Evolutionary conservation across 1,140 invertebrate genomes (phyloP).

Genomic region (Leptoteleia sp.): DNA sequence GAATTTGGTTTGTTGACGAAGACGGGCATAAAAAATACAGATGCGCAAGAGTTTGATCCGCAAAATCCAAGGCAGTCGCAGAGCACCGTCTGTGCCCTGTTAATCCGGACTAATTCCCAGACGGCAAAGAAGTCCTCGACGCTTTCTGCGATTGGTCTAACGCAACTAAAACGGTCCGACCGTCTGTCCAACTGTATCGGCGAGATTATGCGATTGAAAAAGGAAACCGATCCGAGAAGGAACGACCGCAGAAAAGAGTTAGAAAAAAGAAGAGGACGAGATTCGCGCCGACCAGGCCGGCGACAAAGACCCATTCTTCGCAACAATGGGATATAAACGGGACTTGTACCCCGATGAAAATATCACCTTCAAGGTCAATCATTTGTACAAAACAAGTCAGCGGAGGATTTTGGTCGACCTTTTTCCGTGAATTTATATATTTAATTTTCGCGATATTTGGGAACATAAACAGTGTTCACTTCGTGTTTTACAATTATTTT

Average conservation of each 20-base stretch:
- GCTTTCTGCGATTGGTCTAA: conserved; percentile 64
- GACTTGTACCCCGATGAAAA: conserved; percentile 16
- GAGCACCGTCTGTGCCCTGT: conserved; percentile 56
- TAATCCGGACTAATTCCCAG: conserved; percentile 68
- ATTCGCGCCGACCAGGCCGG: conserved; percentile 35
- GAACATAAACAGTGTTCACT: too few relatives aligned
- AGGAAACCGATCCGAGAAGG: conserved; percentile 12
- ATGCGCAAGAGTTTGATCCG: conserved; percentile 57
- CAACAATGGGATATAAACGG: conserved; percentile 64
- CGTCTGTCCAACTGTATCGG: conserved; percentile 47
- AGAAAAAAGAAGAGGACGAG: conserved; percentile 32
- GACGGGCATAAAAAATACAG: conserved; percentile 49
- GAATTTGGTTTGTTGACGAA: conserved; percentile 50
- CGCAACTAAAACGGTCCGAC: conserved; percentile 62
- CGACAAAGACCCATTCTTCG: conserved; percentile 39
- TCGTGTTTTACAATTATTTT: too few relatives aligned
- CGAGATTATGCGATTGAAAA: conserved; percentile 51
- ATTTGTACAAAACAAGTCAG: conserved; percentile 32
- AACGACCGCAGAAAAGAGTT: conserved; percentile 35
- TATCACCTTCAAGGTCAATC: conserved; percentile 21
- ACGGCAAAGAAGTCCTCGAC: conserved; percentile 53
- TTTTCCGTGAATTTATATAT: too few relatives aligned
- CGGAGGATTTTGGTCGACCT: too few relatives aligned
- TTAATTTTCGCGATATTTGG: too few relatives aligned
- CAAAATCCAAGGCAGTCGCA: conserved; percentile 49